A percentile compares a stretch with the other conserved stretches of the same genome.
These are phyloP conservation scores for Cabera pusaria DNA, from an alignment of 2,888 invertebrate species.

Conservation along the genomic window DNA sequence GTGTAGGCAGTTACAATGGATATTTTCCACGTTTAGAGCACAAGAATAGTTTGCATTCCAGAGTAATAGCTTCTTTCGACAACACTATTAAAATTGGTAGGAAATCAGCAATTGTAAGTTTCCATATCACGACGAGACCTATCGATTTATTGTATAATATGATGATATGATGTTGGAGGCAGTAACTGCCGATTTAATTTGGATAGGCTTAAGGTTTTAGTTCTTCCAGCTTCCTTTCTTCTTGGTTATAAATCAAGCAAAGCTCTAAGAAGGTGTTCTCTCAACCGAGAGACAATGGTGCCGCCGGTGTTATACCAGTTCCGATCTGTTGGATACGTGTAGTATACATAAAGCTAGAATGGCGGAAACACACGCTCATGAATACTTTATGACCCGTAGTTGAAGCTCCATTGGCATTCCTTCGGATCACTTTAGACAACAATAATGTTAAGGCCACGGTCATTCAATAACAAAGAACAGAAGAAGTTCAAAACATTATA, in stretches of 20 bases:
- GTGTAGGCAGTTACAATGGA: conserved; percentile 34
- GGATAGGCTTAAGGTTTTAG: too few species aligned
- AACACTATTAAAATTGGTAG: conserved; percentile 5
- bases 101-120: conserved; percentile 1
- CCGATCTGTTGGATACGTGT: conserved; percentile 29
- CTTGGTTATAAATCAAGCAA: conserved; percentile 11
- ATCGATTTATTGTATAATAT: too few species aligned
- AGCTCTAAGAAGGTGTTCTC: conserved; percentile 10
- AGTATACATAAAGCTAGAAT: conserved; percentile 13
- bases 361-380: conserved; percentile 58
- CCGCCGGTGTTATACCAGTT: conserved; percentile 35
- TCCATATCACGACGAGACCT: too few species aligned
- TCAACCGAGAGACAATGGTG: conserved; percentile 23
- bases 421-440: conserved; percentile 20
- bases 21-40: conserved; percentile 28
- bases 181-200: too few species aligned
- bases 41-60: conserved; percentile 27
- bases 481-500: too few species aligned
- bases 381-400: conserved; percentile 58
- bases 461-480: not conserved
- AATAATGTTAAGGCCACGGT: conserved; percentile 2
- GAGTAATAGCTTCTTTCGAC: conserved; percentile 28
- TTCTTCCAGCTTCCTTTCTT: too few species aligned
- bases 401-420: conserved; percentile 38
- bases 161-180: too few species aligned